These are phyloP conservation scores for Actinernus sp. DNA, from an alignment of 92 coral and sea anemone species.

Conservation along the genomic window DNA sequence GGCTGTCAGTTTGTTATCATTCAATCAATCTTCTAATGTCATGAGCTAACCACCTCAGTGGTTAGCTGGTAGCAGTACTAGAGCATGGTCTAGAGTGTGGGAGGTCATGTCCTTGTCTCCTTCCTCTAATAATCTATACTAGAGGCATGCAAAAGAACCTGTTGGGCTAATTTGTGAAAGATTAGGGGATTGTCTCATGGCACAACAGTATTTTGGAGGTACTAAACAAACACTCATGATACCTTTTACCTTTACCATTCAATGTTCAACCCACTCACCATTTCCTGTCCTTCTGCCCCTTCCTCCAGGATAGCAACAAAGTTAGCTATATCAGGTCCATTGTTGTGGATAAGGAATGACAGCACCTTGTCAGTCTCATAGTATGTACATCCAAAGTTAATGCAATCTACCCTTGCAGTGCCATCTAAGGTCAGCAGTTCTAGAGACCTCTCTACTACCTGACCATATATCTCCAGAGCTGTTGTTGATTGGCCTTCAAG, in stretches of 20 bases:
- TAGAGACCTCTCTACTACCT: slow-evolving; percentile 87
- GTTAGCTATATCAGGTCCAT: slow-evolving; percentile 93
- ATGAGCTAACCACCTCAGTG: too few relatives aligned
- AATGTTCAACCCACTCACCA: slow-evolving; percentile 66
- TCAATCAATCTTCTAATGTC: too few relatives aligned
- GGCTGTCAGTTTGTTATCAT: too few relatives aligned
- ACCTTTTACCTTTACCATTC: neutral
- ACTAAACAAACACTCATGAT: too few relatives aligned
- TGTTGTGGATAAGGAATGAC: slow-evolving; percentile 82
- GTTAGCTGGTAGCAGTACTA: too few relatives aligned
- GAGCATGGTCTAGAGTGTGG: too few relatives aligned
- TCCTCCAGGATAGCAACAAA: slow-evolving; percentile 95
- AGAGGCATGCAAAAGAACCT: too few relatives aligned
- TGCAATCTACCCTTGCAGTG: slow-evolving; percentile 65
- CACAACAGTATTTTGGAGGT: too few relatives aligned
- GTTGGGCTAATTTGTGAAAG: too few relatives aligned
- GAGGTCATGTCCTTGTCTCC: too few relatives aligned
- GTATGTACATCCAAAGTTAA: slow-evolving; percentile 91
- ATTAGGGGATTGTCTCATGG: too few relatives aligned
- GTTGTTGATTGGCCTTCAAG: slow-evolving; percentile 91
- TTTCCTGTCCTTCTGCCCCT: slow-evolving; percentile 95
- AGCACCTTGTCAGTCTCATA: slow-evolving; percentile 88
- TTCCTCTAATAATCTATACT: too few relatives aligned
- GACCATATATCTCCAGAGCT: slow-evolving; percentile 77
- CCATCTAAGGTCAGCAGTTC: slow-evolving; percentile 71